Evolutionary conservation across 1,140 invertebrate genomes (phyloP), one percentile per base, ranked within the genome.

Genomic region (Tetragonula clypearis): DNA sequence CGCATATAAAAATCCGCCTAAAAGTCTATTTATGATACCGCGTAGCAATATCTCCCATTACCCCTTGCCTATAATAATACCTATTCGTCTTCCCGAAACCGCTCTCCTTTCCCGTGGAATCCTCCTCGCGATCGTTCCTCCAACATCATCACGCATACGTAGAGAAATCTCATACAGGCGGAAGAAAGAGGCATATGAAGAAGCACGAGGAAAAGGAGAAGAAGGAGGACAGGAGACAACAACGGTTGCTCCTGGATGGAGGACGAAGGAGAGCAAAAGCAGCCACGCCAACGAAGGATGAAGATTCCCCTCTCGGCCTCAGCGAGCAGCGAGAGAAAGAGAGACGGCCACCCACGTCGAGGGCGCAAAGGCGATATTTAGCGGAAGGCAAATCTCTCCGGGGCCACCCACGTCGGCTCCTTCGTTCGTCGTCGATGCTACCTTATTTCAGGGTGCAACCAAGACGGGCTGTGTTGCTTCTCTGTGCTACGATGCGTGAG

Each of bases 301-400:
- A 90, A 86, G 86, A 89, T 90, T 91, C 87, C 86, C 83, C 84
- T 88, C 75, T 88, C 75, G 86, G 55, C 86, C 41, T 41, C 72
- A 89, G 87, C 80, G 93, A 92, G 78, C 89, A 79, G 60, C 81
- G 75, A 71, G 80, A 66, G 80, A 82, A 53, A 65, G 71, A 75
- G 80, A 72, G 66, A 84, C 55, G 91, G 87, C 94, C 94, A 94
- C 93, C 94, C 94, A 95, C 92, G 94, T 93, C 87, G 94, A 91
- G 92, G 93, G 93, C 93, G 92, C 92, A 93, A 93, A 95, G 93
- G 93, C 93, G 94, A 95, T 94, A 94, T 94, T 94, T 94, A 94
- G 94, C 93, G 93, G 93, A 94, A 94, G 93, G 93, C 93, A 93
- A 94, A 94, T 94, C 94, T 93, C 93, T 93, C 91, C 88, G 87